phyloP scores from a whole-genome alignment of 2,797 vertebrate species.

The Cyclura pinguis region DNA sequence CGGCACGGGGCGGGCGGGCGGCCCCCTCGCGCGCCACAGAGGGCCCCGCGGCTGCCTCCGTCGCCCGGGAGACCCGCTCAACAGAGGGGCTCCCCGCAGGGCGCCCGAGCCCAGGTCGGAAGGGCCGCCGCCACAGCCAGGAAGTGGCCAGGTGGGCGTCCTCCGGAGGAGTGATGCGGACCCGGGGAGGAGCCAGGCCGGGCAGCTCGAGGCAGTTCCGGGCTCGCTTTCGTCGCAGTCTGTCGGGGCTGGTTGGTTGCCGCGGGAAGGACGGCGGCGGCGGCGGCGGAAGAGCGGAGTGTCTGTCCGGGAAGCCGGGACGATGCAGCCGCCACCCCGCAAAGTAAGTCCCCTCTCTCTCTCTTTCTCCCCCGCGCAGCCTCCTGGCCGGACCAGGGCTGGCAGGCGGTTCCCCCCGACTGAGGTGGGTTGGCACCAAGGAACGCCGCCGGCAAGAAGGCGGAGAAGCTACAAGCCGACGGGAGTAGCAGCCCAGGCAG shows the following conservation, averaged over 20 bases:
- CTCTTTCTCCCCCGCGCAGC: background rate
- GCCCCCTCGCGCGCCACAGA: too few species aligned
- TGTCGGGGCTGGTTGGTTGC: background rate
- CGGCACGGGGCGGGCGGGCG: too few species aligned
- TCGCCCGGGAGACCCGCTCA: too few species aligned
- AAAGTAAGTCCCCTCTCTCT: slow-evolving; percentile 71
- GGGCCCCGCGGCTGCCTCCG: too few species aligned
- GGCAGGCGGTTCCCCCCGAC: background rate
- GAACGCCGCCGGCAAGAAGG: too few species aligned
- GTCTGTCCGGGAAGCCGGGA: background rate
- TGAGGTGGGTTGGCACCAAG: too few species aligned
- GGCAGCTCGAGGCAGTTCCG: slow-evolving; percentile 49
- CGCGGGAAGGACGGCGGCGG: too few species aligned
- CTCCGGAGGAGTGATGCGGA: background rate
- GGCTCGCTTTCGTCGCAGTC: slow-evolving; percentile 60
- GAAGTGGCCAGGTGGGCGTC: background rate
- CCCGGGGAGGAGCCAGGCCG: background rate
- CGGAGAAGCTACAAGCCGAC: too few species aligned
- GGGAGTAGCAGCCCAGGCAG: too few species aligned
- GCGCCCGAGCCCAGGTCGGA: background rate
- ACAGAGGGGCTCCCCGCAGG: too few species aligned
- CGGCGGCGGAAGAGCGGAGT: background rate
- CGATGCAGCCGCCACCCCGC: slow-evolving; percentile 82
- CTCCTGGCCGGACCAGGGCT: too few species aligned
- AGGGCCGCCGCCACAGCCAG: background rate